These are phyloP conservation scores for Eurystomus gularis DNA, from an alignment of 2,113 vertebrate genomes.

Conservation along the genomic window DNA sequence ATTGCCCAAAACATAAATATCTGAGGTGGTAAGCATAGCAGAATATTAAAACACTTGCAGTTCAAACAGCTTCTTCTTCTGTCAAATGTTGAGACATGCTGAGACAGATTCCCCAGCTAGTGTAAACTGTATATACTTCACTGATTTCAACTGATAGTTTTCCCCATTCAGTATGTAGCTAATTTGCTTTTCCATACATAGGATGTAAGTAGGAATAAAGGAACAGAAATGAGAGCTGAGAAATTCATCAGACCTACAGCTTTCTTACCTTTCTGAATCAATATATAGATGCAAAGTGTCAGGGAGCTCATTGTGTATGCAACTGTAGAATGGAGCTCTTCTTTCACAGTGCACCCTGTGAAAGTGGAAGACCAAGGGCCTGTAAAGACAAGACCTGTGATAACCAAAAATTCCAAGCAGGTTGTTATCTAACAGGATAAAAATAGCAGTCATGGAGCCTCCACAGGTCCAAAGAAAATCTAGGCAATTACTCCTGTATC, in stretches of 20 bases:
- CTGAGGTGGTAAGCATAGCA: background rate
- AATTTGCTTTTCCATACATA: background rate
- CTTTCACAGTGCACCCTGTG: background rate
- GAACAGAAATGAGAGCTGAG: background rate
- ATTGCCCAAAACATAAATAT: slow-evolving; percentile 38
- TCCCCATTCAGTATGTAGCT: rapidly evolving
- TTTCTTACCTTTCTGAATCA: background rate
- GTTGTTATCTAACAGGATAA: background rate
- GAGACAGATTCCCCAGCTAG: background rate
- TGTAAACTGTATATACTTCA: background rate
- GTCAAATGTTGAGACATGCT: background rate
- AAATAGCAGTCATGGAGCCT: background rate
- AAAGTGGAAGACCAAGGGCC: background rate
- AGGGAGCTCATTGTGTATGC: rapidly evolving
- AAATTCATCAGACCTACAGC: background rate
- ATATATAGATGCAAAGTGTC: background rate
- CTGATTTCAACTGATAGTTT: background rate
- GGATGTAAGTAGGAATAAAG: background rate
- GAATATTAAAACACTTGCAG: background rate
- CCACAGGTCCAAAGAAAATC: background rate
- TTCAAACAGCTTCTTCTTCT: background rate
- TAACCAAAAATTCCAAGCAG: background rate
- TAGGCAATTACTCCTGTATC: background rate
- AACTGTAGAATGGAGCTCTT: background rate
- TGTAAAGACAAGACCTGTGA: background rate